Conservation (phyloP, 2,797 vertebrate species). For the Chloroceryle inda region DNA sequence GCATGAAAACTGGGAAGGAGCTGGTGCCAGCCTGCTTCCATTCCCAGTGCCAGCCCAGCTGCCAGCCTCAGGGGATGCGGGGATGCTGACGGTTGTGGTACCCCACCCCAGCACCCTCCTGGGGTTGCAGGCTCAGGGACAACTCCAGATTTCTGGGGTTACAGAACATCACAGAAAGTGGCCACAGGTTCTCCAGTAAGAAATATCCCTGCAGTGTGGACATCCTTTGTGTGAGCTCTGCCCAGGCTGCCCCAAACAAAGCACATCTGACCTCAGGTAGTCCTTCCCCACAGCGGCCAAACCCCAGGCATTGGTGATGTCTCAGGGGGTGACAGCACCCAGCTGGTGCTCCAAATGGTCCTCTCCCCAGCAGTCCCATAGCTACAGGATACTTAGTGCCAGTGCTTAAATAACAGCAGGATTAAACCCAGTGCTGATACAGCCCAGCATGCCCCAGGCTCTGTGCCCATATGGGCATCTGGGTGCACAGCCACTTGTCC, state of each 20-base stretch:
- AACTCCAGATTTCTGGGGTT: neutral
- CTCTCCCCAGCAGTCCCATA: neutral
- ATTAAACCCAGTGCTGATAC: too few relatives aligned
- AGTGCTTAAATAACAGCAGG: neutral
- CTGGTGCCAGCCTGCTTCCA: neutral
- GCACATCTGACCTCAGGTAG: neutral
- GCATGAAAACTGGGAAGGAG: neutral
- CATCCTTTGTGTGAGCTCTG: neutral
- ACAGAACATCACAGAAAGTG: neutral
- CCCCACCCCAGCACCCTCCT: rapidly evolving
- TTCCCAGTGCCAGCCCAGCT: neutral
- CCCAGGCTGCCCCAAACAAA: rapidly evolving
- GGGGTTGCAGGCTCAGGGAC: neutral
- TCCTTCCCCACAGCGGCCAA: rapidly evolving
- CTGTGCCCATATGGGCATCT: rapidly evolving
- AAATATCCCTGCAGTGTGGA: rapidly evolving
- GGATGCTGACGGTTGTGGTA: neutral
- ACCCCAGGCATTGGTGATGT: rapidly evolving
- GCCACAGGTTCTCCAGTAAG: neutral
- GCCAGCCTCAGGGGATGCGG: rapidly evolving
- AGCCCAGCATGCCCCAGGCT: rapidly evolving
- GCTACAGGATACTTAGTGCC: rapidly evolving
- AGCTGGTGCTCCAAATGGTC: neutral
- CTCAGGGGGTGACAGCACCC: neutral
- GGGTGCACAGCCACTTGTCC: neutral